These are phyloP conservation scores for Acleris literana DNA, from an alignment of 2,888 invertebrate species.

Conservation along the genomic window DNA sequence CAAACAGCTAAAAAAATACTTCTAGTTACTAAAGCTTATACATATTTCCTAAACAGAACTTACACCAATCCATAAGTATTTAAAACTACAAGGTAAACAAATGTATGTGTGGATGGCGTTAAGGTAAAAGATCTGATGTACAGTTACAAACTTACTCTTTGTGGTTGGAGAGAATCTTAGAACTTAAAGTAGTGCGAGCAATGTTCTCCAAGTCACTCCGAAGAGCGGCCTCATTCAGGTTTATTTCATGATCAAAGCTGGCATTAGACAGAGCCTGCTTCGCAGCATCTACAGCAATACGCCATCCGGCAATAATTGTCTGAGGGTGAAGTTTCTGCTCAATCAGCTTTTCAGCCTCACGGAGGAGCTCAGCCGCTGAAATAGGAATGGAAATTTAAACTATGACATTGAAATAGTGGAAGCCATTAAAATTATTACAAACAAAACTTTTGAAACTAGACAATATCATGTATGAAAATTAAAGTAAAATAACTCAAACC, in stretches of 20 bases:
- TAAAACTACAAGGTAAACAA: too few relatives aligned
- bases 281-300: slow-evolving; percentile 93
- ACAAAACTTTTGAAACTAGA: neutral
- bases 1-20: neutral
- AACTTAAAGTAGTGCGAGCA: slow-evolving; percentile 98
- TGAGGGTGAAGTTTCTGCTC: slow-evolving; percentile 98
- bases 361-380: slow-evolving; percentile 94
- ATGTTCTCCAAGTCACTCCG: slow-evolving; percentile 96
- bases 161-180: slow-evolving; percentile 98
- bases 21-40: too few relatives aligned
- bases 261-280: slow-evolving; percentile 90
- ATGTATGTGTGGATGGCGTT: too few relatives aligned
- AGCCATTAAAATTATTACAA: neutral
- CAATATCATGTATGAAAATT: too few relatives aligned
- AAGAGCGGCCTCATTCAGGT: slow-evolving; percentile 88
- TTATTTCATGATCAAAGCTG: slow-evolving; percentile 91
- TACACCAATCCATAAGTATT: too few relatives aligned
- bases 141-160: slow-evolving; percentile 86
- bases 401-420: neutral
- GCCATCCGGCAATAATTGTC: slow-evolving; percentile 98
- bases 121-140: too few relatives aligned
- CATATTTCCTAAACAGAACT: too few relatives aligned
- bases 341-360: slow-evolving; percentile 97
- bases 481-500: too few relatives aligned
- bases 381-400: slow-evolving; percentile 40